Conservation (phyloP, 37 sponge, comb jelly and placozoan species). For the Lycopodina hypogea region DNA sequence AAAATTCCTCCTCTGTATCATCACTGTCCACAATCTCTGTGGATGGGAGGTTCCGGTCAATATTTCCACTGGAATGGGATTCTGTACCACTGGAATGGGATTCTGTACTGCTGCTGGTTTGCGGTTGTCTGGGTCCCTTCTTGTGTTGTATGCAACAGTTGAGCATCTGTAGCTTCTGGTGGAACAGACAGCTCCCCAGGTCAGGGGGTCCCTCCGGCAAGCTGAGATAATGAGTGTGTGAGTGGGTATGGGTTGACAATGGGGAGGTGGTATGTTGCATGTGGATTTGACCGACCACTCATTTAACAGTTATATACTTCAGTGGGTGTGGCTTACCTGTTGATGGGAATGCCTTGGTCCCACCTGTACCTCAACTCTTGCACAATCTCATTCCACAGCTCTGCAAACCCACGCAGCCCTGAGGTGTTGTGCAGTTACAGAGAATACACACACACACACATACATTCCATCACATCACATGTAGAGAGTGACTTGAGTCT, state of each 20-base stretch:
- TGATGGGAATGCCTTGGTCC: conserved; percentile 70
- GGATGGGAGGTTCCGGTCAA: neutral
- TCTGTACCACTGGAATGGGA: conserved; percentile 1
- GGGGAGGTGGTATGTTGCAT: no score
- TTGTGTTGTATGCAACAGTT: conserved; percentile 86
- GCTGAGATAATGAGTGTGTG: conserved; percentile 28
- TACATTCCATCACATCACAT: neutral
- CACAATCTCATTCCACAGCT: conserved; percentile 82
- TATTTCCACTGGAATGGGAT: conserved; percentile 4
- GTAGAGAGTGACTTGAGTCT: no score
- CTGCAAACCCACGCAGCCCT: conserved; percentile 70
- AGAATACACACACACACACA: no score
- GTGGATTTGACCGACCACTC: no score
- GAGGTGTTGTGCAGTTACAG: no score
- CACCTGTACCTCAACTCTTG: conserved; percentile 80
- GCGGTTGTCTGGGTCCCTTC: neutral
- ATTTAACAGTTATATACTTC: no score
- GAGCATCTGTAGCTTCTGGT: conserved; percentile 97
- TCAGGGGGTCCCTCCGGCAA: conserved; percentile 62
- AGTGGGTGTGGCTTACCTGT: conserved; percentile 31
- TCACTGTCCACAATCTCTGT: neutral
- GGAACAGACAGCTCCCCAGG: conserved; percentile 68
- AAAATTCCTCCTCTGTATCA: conserved; percentile 76
- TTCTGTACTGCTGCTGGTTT: neutral
- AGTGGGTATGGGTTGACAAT: conserved; percentile 1